Base-by-base conservation (phyloP, 1,140 invertebrate species). In the Diuraphis noxia region DNA sequence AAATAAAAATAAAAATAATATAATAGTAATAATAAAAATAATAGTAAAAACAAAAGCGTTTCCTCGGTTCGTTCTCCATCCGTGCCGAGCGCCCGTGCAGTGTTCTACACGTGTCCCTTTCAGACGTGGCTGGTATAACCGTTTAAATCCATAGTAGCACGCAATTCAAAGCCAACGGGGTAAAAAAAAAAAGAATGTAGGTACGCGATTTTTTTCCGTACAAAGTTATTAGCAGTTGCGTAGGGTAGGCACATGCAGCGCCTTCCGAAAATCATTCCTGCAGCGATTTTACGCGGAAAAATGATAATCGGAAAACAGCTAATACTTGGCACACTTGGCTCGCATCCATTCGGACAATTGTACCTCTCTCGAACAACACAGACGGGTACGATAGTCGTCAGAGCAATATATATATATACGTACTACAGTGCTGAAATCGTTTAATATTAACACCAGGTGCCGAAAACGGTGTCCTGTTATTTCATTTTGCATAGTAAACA, bases 271-370 rank as follows among this genome's bases (percentile, higher is more conserved):
- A 82, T 84, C 81, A 23, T 43, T n/a, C 13, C 40, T n/a, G 81
- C 43, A 46, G 43, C 25, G 40, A 46, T 84, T 84, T 43, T 84
- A 34, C 30, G 40, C 30, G 30, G 41, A 84, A 43, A 43, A 84
- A 84, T 41, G 82, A 84, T 30, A 84, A 84, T 84, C 41, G 82
- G 82, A 84, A 84, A 84, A 84, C 40, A 30, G 41, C 81, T 72
- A 81, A 40, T 81, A 38, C 79, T 36, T 19, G 72, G 72, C 21
- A 13, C 36, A n/a, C 40, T 85, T 85, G 82, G 82, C 40, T 30
- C 41, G 13, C 17, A n/a, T 38, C 82, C 82, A 85, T n/a, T 85
- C 30, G 25, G 82, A n/a, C 82, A n/a, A 85, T 43, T n/a, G 82
- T 46, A 43, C 82, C 41, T 30, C 30, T 17, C 40, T 46, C 13